Base-by-base conservation (phyloP, 2,888 invertebrate genomes). In the Drosophila nr. perissopoda region DNA sequence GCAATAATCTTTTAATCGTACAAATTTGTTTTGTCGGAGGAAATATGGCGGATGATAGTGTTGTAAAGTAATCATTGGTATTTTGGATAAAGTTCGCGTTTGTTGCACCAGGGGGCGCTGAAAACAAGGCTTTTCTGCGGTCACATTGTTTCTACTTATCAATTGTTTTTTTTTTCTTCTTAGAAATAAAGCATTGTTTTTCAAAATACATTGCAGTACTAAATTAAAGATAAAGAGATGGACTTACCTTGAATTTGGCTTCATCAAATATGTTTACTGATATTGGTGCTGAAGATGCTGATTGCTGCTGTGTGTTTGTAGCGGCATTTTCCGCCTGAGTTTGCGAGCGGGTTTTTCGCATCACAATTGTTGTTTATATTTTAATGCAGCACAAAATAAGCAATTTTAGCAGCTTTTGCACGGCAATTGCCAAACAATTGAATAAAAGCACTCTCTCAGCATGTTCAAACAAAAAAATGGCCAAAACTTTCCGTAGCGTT, bases 301-400 rank as follows among this genome's bases (percentile, higher is more conserved):
- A 56, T 49, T 74, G 79, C 64, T 64, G 78, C 70, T 75, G 59
- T 67, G 80, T 67, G 46, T 74, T 61, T 65, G 86, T 71, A 77
- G 89, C 80, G 78, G 91, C 92, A 88, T 92, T 92, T 88, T 92
- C 93, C 79, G 93, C 92, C 79, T 92, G 92, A 63, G 93, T 93
- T 83, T 93, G 93, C 57, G 93, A 93, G 68, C 93, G 91, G 78
- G 93, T 93, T 79, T 92, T 93, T 86, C 93, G 92, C 93, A 93
- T 93, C 72, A 86, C 91, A 89, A 81, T 76, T 67, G 18, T 70
- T 80, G 68, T 72, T 60, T 51, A 46, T 69, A 33, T 25, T 61
- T 65, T 34, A 46, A 61, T 73, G 58, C 61, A 77, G 69, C 82
- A 62, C 73, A 79, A 74, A 66, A 70, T 62, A 68, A 71, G 85